Evolutionary conservation across 2,888 invertebrate species (phyloP).

Genomic region (Yponomeuta plumbellus): DNA sequence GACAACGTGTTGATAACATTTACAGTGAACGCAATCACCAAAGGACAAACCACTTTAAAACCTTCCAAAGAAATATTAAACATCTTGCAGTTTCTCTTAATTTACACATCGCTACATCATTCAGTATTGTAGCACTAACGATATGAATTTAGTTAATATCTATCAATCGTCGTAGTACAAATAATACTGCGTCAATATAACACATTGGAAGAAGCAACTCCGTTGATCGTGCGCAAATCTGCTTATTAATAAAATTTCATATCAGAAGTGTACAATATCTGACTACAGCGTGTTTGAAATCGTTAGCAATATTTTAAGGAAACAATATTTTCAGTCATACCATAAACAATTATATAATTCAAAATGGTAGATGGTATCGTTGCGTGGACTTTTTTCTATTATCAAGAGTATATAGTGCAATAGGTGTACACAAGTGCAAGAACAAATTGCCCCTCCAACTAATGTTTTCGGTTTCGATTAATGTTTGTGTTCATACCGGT

Average conservation of each 20-base stretch:
- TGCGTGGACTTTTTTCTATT: too few relatives aligned
- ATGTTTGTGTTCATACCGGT: too few relatives aligned
- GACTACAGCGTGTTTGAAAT: neutral
- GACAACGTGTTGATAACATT: constrained; percentile 34
- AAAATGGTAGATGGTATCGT: too few relatives aligned
- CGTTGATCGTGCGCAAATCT: neutral
- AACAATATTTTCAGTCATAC: too few relatives aligned
- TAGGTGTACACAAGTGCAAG: too few relatives aligned
- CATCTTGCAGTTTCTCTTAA: neutral
- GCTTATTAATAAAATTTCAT: constrained; percentile 7
- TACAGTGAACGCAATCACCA: constrained; percentile 31
- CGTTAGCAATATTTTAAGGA: too few relatives aligned
- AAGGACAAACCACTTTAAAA: neutral
- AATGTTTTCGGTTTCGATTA: too few relatives aligned
- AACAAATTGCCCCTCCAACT: too few relatives aligned
- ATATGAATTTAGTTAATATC: constrained; percentile 22
- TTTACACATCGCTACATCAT: constrained; percentile 9
- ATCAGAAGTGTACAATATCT: constrained; percentile 10
- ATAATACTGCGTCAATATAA: constrained; percentile 11
- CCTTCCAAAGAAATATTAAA: constrained; percentile 4
- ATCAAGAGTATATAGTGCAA: too few relatives aligned
- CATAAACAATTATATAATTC: too few relatives aligned
- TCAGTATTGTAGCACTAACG: constrained; percentile 21
- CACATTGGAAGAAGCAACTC: constrained; percentile 8
- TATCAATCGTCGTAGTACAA: constrained; percentile 22